Conservation (phyloP, 2,113 vertebrate genomes). For the Cairina moschata region DNA sequence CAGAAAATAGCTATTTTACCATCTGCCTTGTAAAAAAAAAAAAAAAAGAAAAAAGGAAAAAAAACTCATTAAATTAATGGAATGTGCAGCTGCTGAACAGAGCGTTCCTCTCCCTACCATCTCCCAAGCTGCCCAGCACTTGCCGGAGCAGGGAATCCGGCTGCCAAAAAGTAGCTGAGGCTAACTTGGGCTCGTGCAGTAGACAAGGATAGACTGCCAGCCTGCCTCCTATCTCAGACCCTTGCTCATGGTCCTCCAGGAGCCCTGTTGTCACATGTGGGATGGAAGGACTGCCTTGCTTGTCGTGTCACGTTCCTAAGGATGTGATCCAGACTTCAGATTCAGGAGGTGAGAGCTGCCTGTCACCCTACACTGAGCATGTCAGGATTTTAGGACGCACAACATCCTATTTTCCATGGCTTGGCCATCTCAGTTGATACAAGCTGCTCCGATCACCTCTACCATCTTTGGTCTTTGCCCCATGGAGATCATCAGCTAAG, state of each 20-base stretch:
- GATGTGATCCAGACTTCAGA: neutral
- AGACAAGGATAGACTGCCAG: neutral
- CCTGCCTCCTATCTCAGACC: neutral
- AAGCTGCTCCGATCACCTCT: neutral
- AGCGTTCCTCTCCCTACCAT: conserved; percentile 39
- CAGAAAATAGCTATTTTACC: conserved; percentile 76
- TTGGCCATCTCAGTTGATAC: neutral
- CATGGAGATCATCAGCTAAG: neutral
- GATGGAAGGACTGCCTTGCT: neutral
- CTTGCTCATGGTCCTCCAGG: neutral
- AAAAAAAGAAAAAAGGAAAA: neutral
- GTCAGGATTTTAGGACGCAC: accelerated
- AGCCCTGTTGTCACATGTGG: accelerated
- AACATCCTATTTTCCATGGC: neutral
- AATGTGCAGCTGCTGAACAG: conserved; percentile 72
- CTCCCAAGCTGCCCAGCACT: neutral
- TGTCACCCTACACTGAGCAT: accelerated
- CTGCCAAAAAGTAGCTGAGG: conserved; percentile 4
- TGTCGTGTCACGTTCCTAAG: accelerated
- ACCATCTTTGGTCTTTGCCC: neutral
- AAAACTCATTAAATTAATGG: conserved; percentile 70
- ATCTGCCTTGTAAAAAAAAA: conserved; percentile 62
- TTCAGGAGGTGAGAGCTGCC: neutral
- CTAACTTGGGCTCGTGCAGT: accelerated
- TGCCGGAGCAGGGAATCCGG: neutral